phyloP scores from a whole-genome alignment of 1,140 invertebrate genomes.

The Megathymus violae region DNA sequence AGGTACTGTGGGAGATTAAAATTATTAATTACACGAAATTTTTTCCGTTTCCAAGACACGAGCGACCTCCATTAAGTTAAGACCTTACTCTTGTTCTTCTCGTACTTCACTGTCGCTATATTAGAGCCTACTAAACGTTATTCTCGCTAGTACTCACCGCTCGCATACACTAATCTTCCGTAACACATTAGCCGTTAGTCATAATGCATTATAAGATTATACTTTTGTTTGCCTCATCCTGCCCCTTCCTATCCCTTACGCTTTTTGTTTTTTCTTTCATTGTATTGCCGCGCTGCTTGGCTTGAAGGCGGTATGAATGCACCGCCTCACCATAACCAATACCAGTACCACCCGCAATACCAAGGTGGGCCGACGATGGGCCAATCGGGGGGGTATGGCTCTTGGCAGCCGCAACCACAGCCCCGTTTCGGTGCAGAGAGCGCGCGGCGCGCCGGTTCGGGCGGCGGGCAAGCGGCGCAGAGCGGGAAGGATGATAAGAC shows the following conservation, averaged over 20 bases:
- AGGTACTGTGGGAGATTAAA: conserved; percentile 73
- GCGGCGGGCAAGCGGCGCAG: conserved; percentile 65
- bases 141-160: conserved; percentile 58
- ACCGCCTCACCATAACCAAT: conserved; percentile 81
- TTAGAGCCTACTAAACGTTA: conserved; percentile 71
- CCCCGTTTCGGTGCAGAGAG: conserved; percentile 80
- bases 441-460: conserved; percentile 67
- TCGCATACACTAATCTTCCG: conserved; percentile 62
- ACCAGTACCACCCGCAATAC: conserved; percentile 78
- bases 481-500: conserved; percentile 86
- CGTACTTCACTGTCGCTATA: conserved; percentile 43
- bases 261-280: conserved; percentile 82
- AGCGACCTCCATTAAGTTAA: conserved; percentile 43
- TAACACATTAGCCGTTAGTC: conserved; percentile 1
- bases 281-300: conserved; percentile 81
- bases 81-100: conserved; percentile 37
- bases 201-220: conserved; percentile 43
- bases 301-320: conserved; percentile 84
- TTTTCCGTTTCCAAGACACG: conserved; percentile 58
- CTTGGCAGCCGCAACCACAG: conserved; percentile 54
- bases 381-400: conserved; percentile 59
- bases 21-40: conserved; percentile 56
- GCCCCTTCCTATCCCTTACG: conserved; percentile 72
- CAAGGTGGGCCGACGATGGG: conserved; percentile 61
- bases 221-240: conserved; percentile 69